These are phyloP conservation scores for Petrocephalus microphthalmus DNA, from an alignment of 2,113 vertebrate genomes.

Conservation along the genomic window DNA sequence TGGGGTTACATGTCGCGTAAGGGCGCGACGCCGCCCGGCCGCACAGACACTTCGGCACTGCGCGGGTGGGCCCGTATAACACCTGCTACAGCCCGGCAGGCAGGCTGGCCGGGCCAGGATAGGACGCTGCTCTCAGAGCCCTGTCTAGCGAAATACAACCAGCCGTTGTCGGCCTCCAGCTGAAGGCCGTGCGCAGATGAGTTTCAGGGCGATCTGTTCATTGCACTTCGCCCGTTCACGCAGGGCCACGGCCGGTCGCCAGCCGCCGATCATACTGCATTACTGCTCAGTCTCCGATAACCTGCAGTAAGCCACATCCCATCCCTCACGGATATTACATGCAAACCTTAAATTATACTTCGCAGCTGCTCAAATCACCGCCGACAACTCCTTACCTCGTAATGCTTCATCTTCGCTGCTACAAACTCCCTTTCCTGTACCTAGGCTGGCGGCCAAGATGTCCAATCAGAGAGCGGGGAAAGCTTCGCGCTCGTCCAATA, in stretches of 20 bases:
- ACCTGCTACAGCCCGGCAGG: neutral
- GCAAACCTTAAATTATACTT: neutral
- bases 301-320: neutral
- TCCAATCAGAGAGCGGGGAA: conserved; percentile 47
- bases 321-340: neutral
- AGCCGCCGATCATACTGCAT: neutral
- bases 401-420: conserved; percentile 67
- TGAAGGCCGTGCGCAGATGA: neutral
- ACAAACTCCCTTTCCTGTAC: conserved; percentile 40
- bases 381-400: conserved; percentile 58
- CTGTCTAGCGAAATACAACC: neutral
- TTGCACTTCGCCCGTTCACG: neutral
- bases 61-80: neutral
- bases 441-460: conserved; percentile 35
- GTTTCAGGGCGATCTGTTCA: neutral
- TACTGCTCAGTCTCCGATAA: neutral
- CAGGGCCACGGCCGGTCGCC: neutral
- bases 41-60: neutral
- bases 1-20: neutral
- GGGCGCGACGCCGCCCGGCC: neutral
- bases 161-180: neutral
- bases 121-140: neutral
- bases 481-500: neutral
- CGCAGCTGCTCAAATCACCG: neutral
- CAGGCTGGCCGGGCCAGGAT: neutral